Conservation (phyloP, 2,113 vertebrate genomes). For the Eurystomus gularis region DNA sequence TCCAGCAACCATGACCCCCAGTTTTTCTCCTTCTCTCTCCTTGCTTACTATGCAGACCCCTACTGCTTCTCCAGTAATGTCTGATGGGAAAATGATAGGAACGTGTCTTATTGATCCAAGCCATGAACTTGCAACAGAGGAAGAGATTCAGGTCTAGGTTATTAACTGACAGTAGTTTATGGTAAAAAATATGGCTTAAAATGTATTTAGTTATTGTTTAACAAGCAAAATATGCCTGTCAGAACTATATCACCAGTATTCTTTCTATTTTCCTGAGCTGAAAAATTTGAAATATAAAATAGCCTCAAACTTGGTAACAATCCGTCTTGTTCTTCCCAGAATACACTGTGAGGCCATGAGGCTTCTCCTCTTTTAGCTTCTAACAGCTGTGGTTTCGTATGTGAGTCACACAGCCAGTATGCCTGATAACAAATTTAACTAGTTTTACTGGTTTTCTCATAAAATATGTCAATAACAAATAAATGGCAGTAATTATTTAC, state of each 20-base stretch:
- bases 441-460: background rate
- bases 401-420: background rate
- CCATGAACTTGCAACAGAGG: conserved; percentile 72
- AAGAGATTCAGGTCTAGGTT: conserved; percentile 79
- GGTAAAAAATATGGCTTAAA: background rate
- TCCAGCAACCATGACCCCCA: conserved; percentile 79
- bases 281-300: background rate
- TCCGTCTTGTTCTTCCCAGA: background rate
- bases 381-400: background rate
- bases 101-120: conserved; percentile 52
- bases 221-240: background rate
- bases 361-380: background rate
- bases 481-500: background rate
- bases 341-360: background rate
- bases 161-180: background rate
- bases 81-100: conserved; percentile 70
- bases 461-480: background rate
- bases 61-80: conserved; percentile 75
- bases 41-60: conserved; percentile 80
- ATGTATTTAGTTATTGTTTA: background rate
- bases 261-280: background rate
- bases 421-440: background rate
- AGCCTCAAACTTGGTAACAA: background rate
- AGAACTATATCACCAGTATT: background rate
- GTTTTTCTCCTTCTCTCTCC: conserved; percentile 86